Evolutionary conservation across 1,140 invertebrate genomes (phyloP).

Genomic region (Drosophila lacteicornis): DNA sequence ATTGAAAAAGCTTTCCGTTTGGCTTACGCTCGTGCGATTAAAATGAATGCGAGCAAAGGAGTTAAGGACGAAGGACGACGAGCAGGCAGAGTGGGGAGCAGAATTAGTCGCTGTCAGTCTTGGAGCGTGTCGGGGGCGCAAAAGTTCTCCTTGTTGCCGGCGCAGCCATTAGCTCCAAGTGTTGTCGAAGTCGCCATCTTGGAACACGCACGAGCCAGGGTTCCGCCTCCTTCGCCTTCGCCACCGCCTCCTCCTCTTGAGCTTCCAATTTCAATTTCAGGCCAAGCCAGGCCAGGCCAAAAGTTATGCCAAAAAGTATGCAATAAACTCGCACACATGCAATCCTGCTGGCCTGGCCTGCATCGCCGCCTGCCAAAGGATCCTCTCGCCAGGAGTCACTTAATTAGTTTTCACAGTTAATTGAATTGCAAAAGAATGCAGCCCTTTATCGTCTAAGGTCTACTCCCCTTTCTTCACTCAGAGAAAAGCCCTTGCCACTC

Average conservation of each 20-base stretch:
- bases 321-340: conserved; percentile 43
- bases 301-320: conserved; percentile 74
- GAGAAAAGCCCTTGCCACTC: background rate
- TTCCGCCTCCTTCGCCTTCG: background rate
- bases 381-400: conserved; percentile 51
- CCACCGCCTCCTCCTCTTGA: background rate
- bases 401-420: conserved; percentile 84
- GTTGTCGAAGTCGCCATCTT: conserved; percentile 78
- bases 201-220: conserved; percentile 55
- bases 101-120: conserved; percentile 72
- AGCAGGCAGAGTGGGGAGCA: conserved; percentile 17
- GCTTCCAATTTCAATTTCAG: conserved; percentile 72
- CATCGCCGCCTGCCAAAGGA: conserved; percentile 22
- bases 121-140: conserved; percentile 30
- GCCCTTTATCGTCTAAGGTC: conserved; percentile 12
- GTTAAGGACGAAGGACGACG: conserved; percentile 20
- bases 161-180: conserved; percentile 69
- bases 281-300: conserved; percentile 49
- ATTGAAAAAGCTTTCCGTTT: conserved; percentile 81
- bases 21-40: conserved; percentile 73
- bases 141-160: conserved; percentile 43
- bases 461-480: background rate
- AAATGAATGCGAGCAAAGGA: conserved; percentile 66
- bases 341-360: conserved; percentile 5
- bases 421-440: conserved; percentile 71